These are phyloP conservation scores for Gadus macrocephalus DNA, from an alignment of 2,113 vertebrate genomes.

Conservation along the genomic window DNA sequence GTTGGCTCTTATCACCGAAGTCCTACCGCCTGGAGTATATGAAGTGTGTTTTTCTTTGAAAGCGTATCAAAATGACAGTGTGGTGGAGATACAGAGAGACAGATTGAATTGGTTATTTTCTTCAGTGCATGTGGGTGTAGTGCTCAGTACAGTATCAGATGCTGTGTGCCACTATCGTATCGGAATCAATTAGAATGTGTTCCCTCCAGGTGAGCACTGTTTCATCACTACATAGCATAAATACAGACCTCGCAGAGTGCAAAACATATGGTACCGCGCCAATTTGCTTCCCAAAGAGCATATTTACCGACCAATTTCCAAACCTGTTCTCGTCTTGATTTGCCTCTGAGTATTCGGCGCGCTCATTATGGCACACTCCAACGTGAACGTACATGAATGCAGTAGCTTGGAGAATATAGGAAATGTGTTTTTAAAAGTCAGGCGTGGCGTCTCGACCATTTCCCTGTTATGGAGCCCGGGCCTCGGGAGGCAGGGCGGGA, in stretches of 20 bases:
- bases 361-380: slow-evolving; percentile 41
- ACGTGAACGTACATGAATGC: slow-evolving; percentile 35
- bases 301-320: slow-evolving; percentile 15
- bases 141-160: background rate
- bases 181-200: background rate
- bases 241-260: slow-evolving; percentile 18
- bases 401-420: slow-evolving; percentile 61
- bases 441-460: slow-evolving; percentile 50
- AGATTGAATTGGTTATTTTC: too few relatives aligned
- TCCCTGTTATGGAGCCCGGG: slow-evolving; percentile 43
- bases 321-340: background rate
- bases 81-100: too few relatives aligned
- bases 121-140: too few relatives aligned
- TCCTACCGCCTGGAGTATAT: too few relatives aligned
- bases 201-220: background rate
- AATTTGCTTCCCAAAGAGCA: slow-evolving; percentile 26
- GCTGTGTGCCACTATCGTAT: too few relatives aligned
- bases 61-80: background rate
- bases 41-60: too few relatives aligned
- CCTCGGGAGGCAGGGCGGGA: slow-evolving; percentile 56
- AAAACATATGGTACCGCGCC: slow-evolving; percentile 26
- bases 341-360: slow-evolving; percentile 23
- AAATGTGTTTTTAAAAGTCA: slow-evolving; percentile 49
- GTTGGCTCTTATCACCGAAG: background rate
- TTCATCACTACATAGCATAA: background rate